Percentiles rank a stretch among this genome's conserved stretches.
These are phyloP conservation scores for Nomia melanderi DNA, from an alignment of 1,140 invertebrate genomes.

Conservation along the genomic window DNA sequence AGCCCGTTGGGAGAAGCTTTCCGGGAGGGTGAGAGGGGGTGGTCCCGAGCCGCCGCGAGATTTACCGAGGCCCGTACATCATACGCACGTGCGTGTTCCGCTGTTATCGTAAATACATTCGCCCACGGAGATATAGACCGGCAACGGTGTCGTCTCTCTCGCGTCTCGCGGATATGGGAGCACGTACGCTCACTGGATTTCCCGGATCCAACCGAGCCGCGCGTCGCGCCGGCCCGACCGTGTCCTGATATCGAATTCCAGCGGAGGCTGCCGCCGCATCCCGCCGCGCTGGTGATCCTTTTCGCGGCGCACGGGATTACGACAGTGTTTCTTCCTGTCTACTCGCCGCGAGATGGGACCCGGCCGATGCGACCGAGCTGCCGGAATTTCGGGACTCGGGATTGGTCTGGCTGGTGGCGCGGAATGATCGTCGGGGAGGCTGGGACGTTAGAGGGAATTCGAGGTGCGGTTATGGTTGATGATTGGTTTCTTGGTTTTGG, in stretches of 20 bases:
- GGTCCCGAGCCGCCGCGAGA: slow-evolving; percentile 48
- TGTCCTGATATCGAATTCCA: slow-evolving; percentile 15
- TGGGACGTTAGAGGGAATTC: no score
- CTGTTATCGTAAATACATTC: slow-evolving; percentile 56
- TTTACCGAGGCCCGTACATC: slow-evolving; percentile 61
- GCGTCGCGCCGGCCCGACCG: neutral
- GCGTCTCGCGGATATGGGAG: slow-evolving; percentile 15
- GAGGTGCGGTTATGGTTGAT: no score
- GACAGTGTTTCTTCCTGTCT: neutral
- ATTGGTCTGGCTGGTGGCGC: no score
- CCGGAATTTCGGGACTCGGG: no score
- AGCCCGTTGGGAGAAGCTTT: neutral
- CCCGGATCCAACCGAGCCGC: neutral
- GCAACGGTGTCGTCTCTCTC: neutral
- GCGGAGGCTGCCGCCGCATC: neutral
- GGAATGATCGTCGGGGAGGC: no score
- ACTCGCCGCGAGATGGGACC: no score
- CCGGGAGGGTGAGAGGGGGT: neutral
- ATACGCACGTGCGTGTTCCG: slow-evolving; percentile 63
- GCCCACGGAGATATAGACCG: slow-evolving; percentile 27
- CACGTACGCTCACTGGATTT: slow-evolving; percentile 17
- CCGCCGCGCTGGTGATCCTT: neutral
- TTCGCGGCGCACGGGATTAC: slow-evolving; percentile 3
- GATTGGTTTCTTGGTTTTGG: no score
- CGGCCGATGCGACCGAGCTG: no score